A percentile compares a stretch with the other conserved stretches of the same genome.
Evolutionary conservation across 2,888 invertebrate species (phyloP).

Genomic region (Trachelus iudaicus): DNA sequence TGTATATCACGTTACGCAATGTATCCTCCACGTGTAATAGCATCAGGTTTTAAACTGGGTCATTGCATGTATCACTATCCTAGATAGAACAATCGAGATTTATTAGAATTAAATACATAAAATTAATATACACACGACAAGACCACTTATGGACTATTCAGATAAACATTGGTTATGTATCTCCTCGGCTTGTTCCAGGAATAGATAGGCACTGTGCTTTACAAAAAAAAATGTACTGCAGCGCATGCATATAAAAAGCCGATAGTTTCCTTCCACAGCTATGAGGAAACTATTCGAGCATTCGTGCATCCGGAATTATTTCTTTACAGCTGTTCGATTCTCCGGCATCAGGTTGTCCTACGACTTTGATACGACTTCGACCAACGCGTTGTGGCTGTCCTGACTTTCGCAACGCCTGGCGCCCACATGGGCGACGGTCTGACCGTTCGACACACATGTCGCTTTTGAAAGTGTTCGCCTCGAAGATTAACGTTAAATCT

Average conservation of each 20-base stretch:
- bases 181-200: neutral
- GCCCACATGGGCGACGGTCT: slow-evolving; percentile 26
- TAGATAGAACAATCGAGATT: slow-evolving; percentile 33
- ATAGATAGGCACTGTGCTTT: neutral
- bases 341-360: neutral
- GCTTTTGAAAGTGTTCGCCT: neutral
- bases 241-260: neutral
- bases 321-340: neutral
- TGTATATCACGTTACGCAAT: slow-evolving; percentile 40
- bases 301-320: neutral
- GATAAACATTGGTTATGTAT: neutral
- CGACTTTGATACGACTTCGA: slow-evolving; percentile 1
- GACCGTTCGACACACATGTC: slow-evolving; percentile 1
- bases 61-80: slow-evolving; percentile 43
- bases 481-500: neutral
- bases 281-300: neutral
- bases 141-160: slow-evolving; percentile 25
- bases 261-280: neutral
- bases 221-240: neutral
- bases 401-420: slow-evolving; percentile 27
- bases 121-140: slow-evolving; percentile 38
- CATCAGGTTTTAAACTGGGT: slow-evolving; percentile 46
- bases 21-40: slow-evolving; percentile 42
- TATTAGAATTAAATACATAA: slow-evolving; percentile 29
- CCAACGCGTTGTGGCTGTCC: neutral